Conservation (phyloP, 2,797 vertebrate species). For the Clarias fuscus region DNA sequence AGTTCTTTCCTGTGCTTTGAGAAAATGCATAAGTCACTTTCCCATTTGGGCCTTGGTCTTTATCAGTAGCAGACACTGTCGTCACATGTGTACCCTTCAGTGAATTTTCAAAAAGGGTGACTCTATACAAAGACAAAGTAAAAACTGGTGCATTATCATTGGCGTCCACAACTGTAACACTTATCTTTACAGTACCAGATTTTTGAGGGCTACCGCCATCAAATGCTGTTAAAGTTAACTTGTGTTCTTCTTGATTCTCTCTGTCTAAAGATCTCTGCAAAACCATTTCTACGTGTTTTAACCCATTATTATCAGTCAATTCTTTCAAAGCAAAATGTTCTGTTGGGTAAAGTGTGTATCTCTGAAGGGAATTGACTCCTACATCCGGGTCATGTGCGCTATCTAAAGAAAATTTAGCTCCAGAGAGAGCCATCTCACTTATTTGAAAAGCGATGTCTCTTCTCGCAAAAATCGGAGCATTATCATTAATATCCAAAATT, state of each 20-base stretch:
- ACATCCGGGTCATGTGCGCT: constrained; percentile 54
- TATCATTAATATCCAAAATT: constrained; percentile 71
- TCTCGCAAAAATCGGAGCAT: constrained; percentile 62
- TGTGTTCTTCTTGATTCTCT: constrained; percentile 48
- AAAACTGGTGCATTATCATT: constrained; percentile 72
- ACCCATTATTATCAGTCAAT: constrained; percentile 32
- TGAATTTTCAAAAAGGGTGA: constrained; percentile 61
- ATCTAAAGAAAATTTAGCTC: constrained; percentile 68
- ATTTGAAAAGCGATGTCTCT: constrained; percentile 63
- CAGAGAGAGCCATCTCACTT: constrained; percentile 45
- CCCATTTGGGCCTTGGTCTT: constrained; percentile 66
- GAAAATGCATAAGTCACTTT: constrained; percentile 64
- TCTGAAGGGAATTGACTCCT: constrained; percentile 52
- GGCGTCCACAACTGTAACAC: constrained; percentile 62
- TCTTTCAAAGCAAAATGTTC: constrained; percentile 56
- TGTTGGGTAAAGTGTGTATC: constrained; percentile 43
- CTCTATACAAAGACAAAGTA: constrained; percentile 58
- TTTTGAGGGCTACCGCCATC: constrained; percentile 55
- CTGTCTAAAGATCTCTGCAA: constrained; percentile 50
- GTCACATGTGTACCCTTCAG: constrained; percentile 53
- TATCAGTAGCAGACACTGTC: constrained; percentile 62
- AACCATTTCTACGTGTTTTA: constrained; percentile 54
- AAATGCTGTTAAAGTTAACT: constrained; percentile 43
- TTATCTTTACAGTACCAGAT: constrained; percentile 53
- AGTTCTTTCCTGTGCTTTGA: constrained; percentile 59